Conservation (phyloP, 2,113 vertebrate species). For the mouse (Mus musculus) region GRCm39 chr11:23601001-23601500, state of each 20-base stretch:
- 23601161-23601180: slow-evolving; percentile 8
- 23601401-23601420: slow-evolving; percentile 6
- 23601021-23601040: slow-evolving; percentile 96
- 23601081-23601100: slow-evolving; percentile 44
- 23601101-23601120: slow-evolving; percentile 30
- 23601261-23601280: no score
- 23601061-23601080: slow-evolving; percentile 59
- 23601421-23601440: neutral
- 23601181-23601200: neutral
- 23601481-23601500: neutral
- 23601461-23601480: neutral
- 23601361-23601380: neutral
- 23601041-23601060: slow-evolving; percentile 91
- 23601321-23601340: neutral
- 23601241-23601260: neutral
- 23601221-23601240: neutral
- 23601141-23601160: slow-evolving; percentile 16
- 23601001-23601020: slow-evolving; percentile 97
- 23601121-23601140: neutral
- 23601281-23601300: no score
- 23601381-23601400: neutral
- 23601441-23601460: neutral
- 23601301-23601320: no score
- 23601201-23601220: neutral
- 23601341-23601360: neutral